Conservation (phyloP, 2,888 invertebrate species). For the Chromoteleia sp. region DNA sequence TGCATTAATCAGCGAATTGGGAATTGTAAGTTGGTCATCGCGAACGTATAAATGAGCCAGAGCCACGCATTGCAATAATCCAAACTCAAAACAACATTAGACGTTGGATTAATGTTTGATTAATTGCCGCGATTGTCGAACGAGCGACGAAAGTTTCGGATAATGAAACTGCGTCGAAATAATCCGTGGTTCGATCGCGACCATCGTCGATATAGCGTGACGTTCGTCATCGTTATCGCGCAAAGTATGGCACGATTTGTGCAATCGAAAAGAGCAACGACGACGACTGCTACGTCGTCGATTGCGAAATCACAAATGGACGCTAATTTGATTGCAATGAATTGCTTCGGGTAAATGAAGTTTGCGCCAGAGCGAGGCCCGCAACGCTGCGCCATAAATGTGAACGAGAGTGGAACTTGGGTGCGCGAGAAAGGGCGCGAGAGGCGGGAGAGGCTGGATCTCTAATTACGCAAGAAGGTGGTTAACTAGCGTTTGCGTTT, state of each 20-base stretch:
- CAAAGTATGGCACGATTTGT: slow-evolving; percentile 1
- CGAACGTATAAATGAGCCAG: slow-evolving; percentile 2
- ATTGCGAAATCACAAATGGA: slow-evolving; percentile 25
- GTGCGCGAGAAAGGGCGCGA: background rate
- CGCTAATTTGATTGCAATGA: slow-evolving; percentile 25
- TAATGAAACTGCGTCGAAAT: slow-evolving; percentile 18
- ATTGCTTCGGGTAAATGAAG: slow-evolving; percentile 29
- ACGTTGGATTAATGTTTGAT: slow-evolving; percentile 32
- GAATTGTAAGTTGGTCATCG: background rate
- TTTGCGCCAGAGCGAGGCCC: slow-evolving; percentile 1
- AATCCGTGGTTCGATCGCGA: slow-evolving; percentile 17
- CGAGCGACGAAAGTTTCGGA: slow-evolving; percentile 6
- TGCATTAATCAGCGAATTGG: too few relatives aligned
- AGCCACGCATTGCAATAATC: slow-evolving; percentile 16
- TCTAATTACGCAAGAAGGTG: slow-evolving; percentile 57
- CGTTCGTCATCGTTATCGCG: too few relatives aligned
- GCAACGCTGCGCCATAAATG: slow-evolving; percentile 20
- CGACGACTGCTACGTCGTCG: background rate
- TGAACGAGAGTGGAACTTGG: slow-evolving; percentile 18
- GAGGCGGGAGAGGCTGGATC: slow-evolving; percentile 6
- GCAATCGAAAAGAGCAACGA: background rate
- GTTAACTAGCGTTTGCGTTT: slow-evolving; percentile 55
- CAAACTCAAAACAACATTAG: slow-evolving; percentile 32
- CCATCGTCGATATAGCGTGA: slow-evolving; percentile 10
- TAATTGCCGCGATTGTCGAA: slow-evolving; percentile 22